A percentile compares a stretch with the other conserved stretches of the same genome.
phyloP scores from a whole-genome alignment of 1,140 invertebrate genomes.

The Babylonia areolata region DNA sequence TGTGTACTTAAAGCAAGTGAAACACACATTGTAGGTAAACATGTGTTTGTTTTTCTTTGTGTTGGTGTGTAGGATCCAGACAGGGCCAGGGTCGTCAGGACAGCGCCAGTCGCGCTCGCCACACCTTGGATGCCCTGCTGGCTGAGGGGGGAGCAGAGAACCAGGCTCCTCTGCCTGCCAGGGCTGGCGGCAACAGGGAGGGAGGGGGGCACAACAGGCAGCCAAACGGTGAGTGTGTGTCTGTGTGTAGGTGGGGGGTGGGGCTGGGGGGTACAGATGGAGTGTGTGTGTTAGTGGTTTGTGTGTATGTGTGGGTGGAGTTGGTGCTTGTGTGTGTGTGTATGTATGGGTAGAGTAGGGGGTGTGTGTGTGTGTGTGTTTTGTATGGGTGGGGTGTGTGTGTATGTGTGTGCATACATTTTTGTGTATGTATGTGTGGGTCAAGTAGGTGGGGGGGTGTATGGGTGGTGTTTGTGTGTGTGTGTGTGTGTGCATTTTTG shows the following conservation, averaged over 20 bases:
- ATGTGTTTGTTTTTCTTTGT: too few species aligned
- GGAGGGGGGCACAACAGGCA: not conserved
- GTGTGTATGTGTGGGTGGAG: not conserved
- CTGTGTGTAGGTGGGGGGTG: not conserved
- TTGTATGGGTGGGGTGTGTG: too few species aligned
- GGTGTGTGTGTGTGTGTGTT: not conserved
- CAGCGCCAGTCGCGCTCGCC: conserved; percentile 26
- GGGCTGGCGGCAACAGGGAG: not conserved
- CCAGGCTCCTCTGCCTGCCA: not conserved
- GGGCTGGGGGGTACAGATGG: too few species aligned
- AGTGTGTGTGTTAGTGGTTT: not conserved
- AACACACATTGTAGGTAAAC: too few species aligned
- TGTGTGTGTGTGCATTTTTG: not conserved
- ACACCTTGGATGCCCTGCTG: conserved; percentile 47
- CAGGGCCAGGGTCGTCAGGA: not conserved
- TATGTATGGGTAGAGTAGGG: not conserved
- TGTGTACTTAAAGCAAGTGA: too few species aligned
- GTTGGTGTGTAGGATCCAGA: not conserved
- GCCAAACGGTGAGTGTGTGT: not conserved
- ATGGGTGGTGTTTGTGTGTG: not conserved
- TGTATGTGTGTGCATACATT: not conserved
- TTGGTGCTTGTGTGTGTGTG: not conserved
- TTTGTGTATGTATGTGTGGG: not conserved
- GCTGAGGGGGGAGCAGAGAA: conserved; percentile 7
- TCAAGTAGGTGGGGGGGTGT: not conserved